Conservation (phyloP, 2,888 invertebrate genomes). For the Herminia tarsipennalis region DNA sequence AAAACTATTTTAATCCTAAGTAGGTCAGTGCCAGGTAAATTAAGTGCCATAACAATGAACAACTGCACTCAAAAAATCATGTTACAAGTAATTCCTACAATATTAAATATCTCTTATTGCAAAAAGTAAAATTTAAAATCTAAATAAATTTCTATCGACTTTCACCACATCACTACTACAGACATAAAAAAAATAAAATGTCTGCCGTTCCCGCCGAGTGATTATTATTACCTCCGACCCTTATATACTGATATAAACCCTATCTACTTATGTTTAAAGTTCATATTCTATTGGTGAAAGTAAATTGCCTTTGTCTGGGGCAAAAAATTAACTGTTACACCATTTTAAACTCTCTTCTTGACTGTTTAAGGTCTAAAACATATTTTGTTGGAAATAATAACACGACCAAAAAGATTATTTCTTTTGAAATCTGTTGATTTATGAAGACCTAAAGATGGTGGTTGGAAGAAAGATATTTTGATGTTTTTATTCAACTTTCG, state of each 20-base stretch:
- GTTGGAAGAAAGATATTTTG: constrained; percentile 32
- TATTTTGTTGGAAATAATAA: constrained; percentile 10
- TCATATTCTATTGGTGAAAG: constrained; percentile 42
- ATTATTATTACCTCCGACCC: constrained; percentile 42
- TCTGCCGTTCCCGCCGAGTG: constrained; percentile 54
- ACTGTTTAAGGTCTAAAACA: constrained; percentile 6
- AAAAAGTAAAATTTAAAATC: too few species aligned
- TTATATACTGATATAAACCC: constrained; percentile 37
- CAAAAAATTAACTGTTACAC: constrained; percentile 3
- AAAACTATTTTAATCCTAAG: too few species aligned
- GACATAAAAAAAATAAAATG: constrained; percentile 68
- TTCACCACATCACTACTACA: constrained; percentile 40
- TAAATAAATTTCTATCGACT: constrained; percentile 45
- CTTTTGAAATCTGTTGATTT: constrained; percentile 44
- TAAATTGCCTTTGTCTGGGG: constrained; percentile 28
- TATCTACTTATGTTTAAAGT: constrained; percentile 41
- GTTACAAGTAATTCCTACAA: too few species aligned
- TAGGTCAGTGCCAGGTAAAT: too few species aligned
- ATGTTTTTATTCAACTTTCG: constrained; percentile 26
- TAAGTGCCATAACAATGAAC: too few species aligned
- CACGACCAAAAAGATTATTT: constrained; percentile 23
- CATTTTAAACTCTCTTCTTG: neutral
- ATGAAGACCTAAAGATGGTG: constrained; percentile 46
- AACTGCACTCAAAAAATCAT: too few species aligned
- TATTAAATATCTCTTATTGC: too few species aligned